These are phyloP conservation scores for Parazoanthus swiftii DNA, from an alignment of 92 coral and sea anemone species.

Conservation along the genomic window DNA sequence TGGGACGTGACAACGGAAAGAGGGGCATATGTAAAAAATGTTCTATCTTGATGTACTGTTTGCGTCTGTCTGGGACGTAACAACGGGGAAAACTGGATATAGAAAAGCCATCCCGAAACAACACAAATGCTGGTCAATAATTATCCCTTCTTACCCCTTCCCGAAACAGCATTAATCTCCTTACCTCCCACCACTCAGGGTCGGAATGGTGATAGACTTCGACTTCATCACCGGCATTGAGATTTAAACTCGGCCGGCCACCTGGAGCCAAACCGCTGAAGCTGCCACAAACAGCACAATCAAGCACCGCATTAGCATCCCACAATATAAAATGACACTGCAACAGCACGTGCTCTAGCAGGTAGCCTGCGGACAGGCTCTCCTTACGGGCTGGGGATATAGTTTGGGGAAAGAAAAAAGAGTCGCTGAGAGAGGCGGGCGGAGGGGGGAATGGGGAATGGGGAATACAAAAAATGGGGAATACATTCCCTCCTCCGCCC, in stretches of 20 bases:
- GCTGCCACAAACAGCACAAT: conserved; percentile 40
- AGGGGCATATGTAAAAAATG: no score
- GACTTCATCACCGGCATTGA: conserved; percentile 83
- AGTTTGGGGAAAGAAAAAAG: no score
- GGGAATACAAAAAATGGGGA: no score
- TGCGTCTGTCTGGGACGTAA: no score
- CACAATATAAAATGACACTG: neutral
- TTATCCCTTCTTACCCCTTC: neutral
- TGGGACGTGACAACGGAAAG: no score
- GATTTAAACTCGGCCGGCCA: conserved; percentile 69
- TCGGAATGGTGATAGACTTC: conserved; percentile 76
- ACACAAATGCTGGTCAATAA: neutral
- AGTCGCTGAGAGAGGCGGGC: no score
- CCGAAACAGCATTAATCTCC: neutral
- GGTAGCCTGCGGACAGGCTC: neutral
- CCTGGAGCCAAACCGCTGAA: conserved; percentile 96
- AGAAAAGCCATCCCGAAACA: no score
- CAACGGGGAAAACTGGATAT: no score
- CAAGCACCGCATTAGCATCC: neutral
- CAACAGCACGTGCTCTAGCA: neutral
- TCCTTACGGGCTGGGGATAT: no score
- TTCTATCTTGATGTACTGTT: no score
- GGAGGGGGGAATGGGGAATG: no score
- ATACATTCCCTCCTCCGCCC: no score
- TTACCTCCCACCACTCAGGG: conserved; percentile 99